Conservation (phyloP, 2,888 invertebrate genomes). For the Escarpia spicata region DNA sequence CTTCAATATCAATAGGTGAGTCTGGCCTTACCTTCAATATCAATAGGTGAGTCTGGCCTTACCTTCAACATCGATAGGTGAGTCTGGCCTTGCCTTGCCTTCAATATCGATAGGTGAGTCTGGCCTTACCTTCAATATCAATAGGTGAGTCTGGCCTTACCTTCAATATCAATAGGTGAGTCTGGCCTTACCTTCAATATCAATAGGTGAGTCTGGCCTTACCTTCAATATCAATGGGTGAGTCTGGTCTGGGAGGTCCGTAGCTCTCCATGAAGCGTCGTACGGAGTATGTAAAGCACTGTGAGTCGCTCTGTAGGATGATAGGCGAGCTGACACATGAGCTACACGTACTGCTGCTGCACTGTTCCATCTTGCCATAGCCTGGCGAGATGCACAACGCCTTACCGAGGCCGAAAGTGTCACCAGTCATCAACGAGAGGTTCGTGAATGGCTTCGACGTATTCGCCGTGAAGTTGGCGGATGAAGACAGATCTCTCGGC, state of each 20-base stretch:
- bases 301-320: conserved; percentile 60
- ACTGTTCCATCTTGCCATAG: conserved; percentile 33
- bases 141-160: not conserved
- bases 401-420: conserved; percentile 31
- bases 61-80: not conserved
- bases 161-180: not conserved
- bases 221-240: conserved; percentile 59
- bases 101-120: not conserved
- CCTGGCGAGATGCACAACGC: conserved; percentile 38
- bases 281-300: conserved; percentile 63
- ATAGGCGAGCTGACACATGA: conserved; percentile 55
- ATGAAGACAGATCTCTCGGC: not conserved
- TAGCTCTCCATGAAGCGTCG: conserved; percentile 52
- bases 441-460: not conserved
- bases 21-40: not conserved
- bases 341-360: conserved; percentile 72
- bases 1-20: not conserved
- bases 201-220: conserved; percentile 20
- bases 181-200: not conserved
- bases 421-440: not conserved
- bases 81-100: not conserved
- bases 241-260: conserved; percentile 44
- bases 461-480: not conserved
- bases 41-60: not conserved
- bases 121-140: not conserved